Conservation (phyloP, 2,888 invertebrate genomes). For the Pheosia tremula region DNA sequence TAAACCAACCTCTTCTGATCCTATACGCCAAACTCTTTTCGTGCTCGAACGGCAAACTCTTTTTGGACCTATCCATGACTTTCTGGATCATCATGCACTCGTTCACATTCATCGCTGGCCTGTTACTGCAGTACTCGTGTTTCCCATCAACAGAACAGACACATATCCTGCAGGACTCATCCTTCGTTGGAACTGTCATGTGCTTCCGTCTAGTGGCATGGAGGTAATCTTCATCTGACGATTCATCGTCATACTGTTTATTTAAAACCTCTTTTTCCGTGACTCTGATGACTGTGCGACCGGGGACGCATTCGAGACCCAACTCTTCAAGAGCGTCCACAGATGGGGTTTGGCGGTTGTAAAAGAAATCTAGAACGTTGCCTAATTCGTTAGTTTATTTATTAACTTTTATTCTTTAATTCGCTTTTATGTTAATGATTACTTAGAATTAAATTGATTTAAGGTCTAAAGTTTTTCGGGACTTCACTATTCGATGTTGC, state of each 20-base stretch:
- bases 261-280: slow-evolving; percentile 12
- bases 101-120: slow-evolving; percentile 66
- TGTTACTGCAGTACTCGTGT: slow-evolving; percentile 60
- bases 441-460: too few species aligned
- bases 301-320: slow-evolving; percentile 62
- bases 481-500: too few species aligned
- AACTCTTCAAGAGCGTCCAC: slow-evolving; percentile 26
- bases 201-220: slow-evolving; percentile 43
- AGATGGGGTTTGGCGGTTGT: slow-evolving; percentile 44
- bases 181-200: slow-evolving; percentile 50
- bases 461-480: too few species aligned
- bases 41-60: slow-evolving; percentile 53
- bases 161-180: slow-evolving; percentile 62
- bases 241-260: slow-evolving; percentile 9
- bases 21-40: slow-evolving; percentile 49
- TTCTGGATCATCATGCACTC: slow-evolving; percentile 61
- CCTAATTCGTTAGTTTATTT: too few species aligned
- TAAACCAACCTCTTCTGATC: slow-evolving; percentile 64
- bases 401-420: too few species aligned
- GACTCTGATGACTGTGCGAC: slow-evolving; percentile 60
- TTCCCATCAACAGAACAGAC: slow-evolving; percentile 65
- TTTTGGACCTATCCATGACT: slow-evolving; percentile 37
- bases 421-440: too few species aligned
- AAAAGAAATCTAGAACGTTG: slow-evolving; percentile 61
- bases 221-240: slow-evolving; percentile 23